These are phyloP conservation scores for Limnephilus marmoratus DNA, from an alignment of 2,888 invertebrate species.

Conservation along the genomic window DNA sequence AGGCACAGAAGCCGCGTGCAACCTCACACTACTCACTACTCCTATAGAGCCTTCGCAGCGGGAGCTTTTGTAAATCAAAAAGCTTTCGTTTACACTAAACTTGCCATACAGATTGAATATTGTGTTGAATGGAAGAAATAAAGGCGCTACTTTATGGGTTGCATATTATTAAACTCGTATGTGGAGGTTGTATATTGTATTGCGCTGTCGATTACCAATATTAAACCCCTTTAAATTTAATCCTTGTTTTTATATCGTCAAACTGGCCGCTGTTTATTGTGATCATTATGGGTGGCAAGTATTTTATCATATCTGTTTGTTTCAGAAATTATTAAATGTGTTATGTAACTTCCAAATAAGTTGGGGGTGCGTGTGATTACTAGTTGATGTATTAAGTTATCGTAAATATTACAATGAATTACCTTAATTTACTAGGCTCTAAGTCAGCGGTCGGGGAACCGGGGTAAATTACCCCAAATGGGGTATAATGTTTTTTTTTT, in stretches of 20 bases:
- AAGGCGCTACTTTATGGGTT: background rate
- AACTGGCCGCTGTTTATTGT: background rate
- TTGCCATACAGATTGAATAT: conserved; percentile 11
- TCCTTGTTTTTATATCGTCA: background rate
- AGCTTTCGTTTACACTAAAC: conserved; percentile 31
- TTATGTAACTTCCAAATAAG: too few species aligned
- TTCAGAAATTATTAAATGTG: too few species aligned
- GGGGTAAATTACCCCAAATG: too few species aligned
- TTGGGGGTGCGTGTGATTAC: too few species aligned
- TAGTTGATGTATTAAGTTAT: too few species aligned
- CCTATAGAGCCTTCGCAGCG: background rate
- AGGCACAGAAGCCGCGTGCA: conserved; percentile 40
- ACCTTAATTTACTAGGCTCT: too few species aligned
- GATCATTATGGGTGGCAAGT: background rate
- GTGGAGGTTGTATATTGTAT: background rate
- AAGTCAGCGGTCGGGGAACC: too few species aligned
- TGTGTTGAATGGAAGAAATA: conserved; percentile 17
- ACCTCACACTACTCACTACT: conserved; percentile 34
- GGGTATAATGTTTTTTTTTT: too few species aligned
- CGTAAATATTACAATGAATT: too few species aligned
- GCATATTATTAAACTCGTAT: background rate
- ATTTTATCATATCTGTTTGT: background rate
- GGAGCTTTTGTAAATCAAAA: conserved; percentile 26
- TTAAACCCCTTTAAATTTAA: background rate
- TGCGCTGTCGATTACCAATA: background rate